A percentile compares a stretch with the other conserved stretches of the same genome.
phyloP scores from a whole-genome alignment of 2,888 invertebrate species.

The Cyrtodaria siliqua region DNA sequence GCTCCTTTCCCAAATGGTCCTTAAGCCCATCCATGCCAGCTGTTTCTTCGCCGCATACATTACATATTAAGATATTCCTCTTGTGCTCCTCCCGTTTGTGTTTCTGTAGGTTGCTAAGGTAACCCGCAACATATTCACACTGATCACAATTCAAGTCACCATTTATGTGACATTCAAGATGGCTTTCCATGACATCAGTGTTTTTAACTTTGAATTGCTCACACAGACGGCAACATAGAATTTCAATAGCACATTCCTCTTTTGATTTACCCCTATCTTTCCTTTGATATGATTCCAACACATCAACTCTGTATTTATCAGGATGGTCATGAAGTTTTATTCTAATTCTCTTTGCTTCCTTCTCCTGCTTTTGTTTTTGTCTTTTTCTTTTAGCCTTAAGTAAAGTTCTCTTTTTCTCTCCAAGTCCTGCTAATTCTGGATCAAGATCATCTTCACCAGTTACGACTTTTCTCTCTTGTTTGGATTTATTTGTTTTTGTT shows the following conservation, averaged over 20 bases:
- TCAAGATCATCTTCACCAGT: neutral
- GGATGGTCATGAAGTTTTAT: conserved; percentile 37
- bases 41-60: conserved; percentile 13
- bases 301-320: conserved; percentile 41
- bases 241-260: conserved; percentile 20
- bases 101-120: conserved; percentile 6
- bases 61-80: conserved; percentile 18
- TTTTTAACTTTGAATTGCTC: conserved; percentile 15
- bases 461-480: neutral
- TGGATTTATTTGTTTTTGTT: neutral
- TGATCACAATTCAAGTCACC: neutral
- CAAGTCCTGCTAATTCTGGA: neutral
- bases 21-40: conserved; percentile 8
- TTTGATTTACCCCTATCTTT: conserved; percentile 24
- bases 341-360: neutral
- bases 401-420: neutral
- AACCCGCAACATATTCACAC: conserved; percentile 2
- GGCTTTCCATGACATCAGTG: conserved; percentile 21
- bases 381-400: neutral
- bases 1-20: conserved; percentile 38
- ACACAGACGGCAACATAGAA: conserved; percentile 13
- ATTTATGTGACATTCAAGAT: conserved; percentile 27
- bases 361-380: neutral
- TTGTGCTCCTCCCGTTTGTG: conserved; percentile 24
- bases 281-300: conserved; percentile 38